These are phyloP conservation scores for Gracilinanus agilis DNA, from an alignment of 2,113 vertebrate genomes.

Conservation along the genomic window DNA sequence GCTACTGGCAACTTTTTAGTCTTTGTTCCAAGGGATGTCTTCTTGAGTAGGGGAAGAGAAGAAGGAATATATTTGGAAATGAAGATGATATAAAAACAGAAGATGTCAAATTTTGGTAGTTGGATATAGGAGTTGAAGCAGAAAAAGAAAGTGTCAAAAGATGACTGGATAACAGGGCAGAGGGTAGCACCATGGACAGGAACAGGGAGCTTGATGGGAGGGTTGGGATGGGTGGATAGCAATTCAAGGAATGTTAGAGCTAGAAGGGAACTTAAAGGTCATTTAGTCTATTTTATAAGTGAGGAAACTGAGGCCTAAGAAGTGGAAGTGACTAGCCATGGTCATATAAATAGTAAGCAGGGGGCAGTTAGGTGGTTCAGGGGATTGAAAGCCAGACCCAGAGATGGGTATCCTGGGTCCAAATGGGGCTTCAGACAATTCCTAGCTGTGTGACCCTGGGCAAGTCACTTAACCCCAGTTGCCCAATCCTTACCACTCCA, in stretches of 20 bases:
- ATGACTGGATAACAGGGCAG: background rate
- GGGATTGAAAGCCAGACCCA: no score
- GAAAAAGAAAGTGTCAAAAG: accelerated
- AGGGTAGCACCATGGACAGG: background rate
- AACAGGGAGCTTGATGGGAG: background rate
- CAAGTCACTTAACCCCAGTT: no score
- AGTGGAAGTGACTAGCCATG: background rate
- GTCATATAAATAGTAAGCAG: background rate
- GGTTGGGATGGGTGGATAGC: background rate
- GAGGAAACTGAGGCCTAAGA: background rate
- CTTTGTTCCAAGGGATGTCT: background rate
- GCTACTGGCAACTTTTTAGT: background rate
- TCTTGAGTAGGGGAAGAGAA: background rate
- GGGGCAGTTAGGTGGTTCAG: no score
- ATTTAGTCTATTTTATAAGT: background rate
- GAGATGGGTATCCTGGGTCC: no score
- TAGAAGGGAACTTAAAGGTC: background rate
- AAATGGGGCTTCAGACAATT: no score
- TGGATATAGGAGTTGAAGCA: background rate
- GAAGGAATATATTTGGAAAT: no score
- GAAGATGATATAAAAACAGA: background rate
- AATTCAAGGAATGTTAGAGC: background rate
- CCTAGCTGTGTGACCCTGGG: no score
- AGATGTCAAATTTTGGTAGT: background rate
- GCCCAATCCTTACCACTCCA: no score